Evolutionary conservation across 2,888 invertebrate genomes (phyloP).

Genomic region (Aproaerema taeniolella): DNA sequence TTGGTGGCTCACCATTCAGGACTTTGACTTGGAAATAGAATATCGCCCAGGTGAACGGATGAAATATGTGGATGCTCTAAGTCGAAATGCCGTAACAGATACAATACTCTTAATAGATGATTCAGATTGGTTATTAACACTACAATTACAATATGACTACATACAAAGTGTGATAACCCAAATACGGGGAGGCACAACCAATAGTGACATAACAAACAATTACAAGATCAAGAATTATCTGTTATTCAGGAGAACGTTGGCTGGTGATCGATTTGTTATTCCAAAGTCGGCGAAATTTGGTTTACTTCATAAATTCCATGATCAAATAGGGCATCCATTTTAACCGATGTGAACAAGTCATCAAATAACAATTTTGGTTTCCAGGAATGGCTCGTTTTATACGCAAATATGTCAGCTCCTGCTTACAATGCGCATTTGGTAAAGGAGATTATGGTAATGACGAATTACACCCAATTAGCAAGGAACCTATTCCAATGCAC

Average conservation of each 20-base stretch:
- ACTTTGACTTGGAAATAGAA: not conserved
- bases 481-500: constrained; percentile 4
- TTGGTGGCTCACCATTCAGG: not conserved
- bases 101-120: not conserved
- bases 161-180: constrained; percentile 1
- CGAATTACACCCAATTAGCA: constrained; percentile 6
- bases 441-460: constrained; percentile 6
- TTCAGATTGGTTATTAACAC: not conserved
- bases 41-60: not conserved
- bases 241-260: not conserved
- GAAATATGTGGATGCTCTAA: not conserved
- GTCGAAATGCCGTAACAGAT: not conserved
- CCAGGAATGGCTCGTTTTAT: constrained; percentile 37
- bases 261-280: constrained; percentile 3
- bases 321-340: constrained; percentile 11
- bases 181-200: not conserved
- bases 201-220: not conserved
- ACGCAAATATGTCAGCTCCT: constrained; percentile 31
- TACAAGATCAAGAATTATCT: not conserved
- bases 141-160: not conserved
- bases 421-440: constrained; percentile 10
- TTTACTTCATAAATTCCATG: not conserved
- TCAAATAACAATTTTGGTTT: constrained; percentile 43
- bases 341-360: constrained; percentile 29
- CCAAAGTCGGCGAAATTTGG: not conserved